These are phyloP conservation scores for Oxyscelio sp. DNA, from an alignment of 2,888 invertebrate genomes.

Conservation along the genomic window DNA sequence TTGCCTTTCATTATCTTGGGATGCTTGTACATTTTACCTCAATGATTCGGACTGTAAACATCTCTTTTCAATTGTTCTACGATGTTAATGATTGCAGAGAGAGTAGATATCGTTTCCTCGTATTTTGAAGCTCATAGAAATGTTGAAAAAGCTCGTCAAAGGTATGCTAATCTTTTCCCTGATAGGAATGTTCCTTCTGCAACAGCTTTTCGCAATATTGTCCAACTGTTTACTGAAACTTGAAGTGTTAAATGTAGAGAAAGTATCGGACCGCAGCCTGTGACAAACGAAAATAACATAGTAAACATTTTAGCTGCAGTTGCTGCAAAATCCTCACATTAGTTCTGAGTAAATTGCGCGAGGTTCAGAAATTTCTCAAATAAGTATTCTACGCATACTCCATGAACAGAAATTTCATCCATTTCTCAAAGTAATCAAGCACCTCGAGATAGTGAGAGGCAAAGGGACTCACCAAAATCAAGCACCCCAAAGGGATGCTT, in stretches of 20 bases:
- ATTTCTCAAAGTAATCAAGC: too few species aligned
- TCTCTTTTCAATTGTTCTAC: background rate
- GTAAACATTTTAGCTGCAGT: slow-evolving; percentile 1
- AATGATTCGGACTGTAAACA: background rate
- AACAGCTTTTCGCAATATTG: slow-evolving; percentile 1
- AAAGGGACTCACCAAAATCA: too few species aligned
- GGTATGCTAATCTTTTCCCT: background rate
- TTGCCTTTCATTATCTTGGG: too few species aligned
- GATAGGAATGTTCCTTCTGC: background rate
- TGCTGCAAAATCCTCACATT: background rate
- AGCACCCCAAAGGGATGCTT: too few species aligned
- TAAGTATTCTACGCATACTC: background rate
- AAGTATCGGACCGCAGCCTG: background rate
- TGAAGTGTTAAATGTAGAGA: background rate
- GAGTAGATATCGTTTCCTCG: background rate
- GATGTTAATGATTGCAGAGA: background rate
- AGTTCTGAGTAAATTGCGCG: background rate
- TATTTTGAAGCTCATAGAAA: background rate
- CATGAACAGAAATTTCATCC: too few species aligned
- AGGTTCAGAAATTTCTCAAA: background rate
- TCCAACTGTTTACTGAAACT: slow-evolving; percentile 1
- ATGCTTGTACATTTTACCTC: too few species aligned
- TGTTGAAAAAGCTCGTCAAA: background rate
- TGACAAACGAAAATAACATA: background rate
- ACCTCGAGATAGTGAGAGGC: too few species aligned